Conservation (phyloP, 2,888 invertebrate genomes). For the Globia sparganii region DNA sequence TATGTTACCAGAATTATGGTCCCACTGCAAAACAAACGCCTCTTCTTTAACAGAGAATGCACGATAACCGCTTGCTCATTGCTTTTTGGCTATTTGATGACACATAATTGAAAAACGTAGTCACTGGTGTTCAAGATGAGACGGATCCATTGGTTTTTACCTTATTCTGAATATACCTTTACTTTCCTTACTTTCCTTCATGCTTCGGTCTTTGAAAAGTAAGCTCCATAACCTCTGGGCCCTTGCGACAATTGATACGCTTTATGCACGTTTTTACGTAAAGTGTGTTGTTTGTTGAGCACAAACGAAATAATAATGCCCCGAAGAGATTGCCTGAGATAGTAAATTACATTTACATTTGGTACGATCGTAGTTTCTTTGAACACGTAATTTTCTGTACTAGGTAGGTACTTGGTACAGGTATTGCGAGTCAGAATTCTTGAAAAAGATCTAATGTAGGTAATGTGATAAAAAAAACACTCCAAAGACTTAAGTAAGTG, state of each 20-base stretch:
- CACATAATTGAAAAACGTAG: too few relatives aligned
- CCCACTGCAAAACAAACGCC: background rate
- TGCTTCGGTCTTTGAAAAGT: background rate
- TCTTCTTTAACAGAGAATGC: background rate
- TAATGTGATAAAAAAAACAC: conserved; percentile 4
- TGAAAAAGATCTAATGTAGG: background rate
- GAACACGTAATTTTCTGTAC: conserved; percentile 1
- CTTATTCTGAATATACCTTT: background rate
- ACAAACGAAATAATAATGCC: conserved; percentile 36
- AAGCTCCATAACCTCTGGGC: background rate
- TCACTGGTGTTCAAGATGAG: background rate
- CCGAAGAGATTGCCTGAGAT: conserved; percentile 27
- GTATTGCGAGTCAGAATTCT: background rate
- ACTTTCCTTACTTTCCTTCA: background rate
- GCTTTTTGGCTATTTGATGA: background rate
- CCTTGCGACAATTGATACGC: background rate
- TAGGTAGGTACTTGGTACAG: background rate
- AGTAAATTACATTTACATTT: conserved; percentile 33
- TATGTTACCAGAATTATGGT: too few relatives aligned
- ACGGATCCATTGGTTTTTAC: background rate
- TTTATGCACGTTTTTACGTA: background rate
- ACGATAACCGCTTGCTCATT: background rate
- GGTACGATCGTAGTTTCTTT: conserved; percentile 5
- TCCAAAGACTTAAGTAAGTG: background rate
- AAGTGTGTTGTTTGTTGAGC: conserved; percentile 15